These are phyloP conservation scores for Phyllostomus discolor DNA, from an alignment of 2,113 vertebrate species.

Conservation along the genomic window DNA sequence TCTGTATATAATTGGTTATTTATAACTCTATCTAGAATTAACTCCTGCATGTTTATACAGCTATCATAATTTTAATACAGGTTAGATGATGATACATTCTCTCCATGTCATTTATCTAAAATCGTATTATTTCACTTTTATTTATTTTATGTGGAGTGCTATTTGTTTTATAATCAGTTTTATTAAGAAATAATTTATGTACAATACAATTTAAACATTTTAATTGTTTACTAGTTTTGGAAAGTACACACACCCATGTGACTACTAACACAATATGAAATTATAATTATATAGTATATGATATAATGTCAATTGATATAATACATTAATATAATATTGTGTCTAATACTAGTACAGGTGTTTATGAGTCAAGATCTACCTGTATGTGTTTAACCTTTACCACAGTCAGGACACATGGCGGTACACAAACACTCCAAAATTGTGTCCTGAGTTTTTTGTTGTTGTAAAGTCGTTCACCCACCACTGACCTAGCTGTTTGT, in stretches of 20 bases:
- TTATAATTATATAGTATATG: not conserved
- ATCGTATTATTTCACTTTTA: not conserved
- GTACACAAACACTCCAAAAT: not conserved
- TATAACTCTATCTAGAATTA: not conserved
- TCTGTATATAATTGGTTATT: not conserved
- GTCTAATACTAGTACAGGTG: not conserved
- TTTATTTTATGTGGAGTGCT: not conserved
- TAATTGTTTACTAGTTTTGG: not conserved
- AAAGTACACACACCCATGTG: not conserved
- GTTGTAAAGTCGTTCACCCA: not conserved
- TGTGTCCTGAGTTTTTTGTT: not conserved
- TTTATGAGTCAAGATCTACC: not conserved
- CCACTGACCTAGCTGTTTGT: not conserved
- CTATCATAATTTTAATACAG: not conserved
- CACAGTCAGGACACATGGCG: not conserved
- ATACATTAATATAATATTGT: no score
- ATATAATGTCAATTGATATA: not conserved
- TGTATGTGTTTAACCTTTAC: not conserved
- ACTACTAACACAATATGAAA: not conserved
- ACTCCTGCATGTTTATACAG: not conserved
- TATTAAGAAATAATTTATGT: no score
- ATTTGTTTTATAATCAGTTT: not conserved
- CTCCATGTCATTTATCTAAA: not conserved
- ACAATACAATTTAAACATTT: not conserved
- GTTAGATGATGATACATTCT: not conserved